Conservation (phyloP, 2,888 invertebrate genomes). For the Lasioglossum lativentre region DNA sequence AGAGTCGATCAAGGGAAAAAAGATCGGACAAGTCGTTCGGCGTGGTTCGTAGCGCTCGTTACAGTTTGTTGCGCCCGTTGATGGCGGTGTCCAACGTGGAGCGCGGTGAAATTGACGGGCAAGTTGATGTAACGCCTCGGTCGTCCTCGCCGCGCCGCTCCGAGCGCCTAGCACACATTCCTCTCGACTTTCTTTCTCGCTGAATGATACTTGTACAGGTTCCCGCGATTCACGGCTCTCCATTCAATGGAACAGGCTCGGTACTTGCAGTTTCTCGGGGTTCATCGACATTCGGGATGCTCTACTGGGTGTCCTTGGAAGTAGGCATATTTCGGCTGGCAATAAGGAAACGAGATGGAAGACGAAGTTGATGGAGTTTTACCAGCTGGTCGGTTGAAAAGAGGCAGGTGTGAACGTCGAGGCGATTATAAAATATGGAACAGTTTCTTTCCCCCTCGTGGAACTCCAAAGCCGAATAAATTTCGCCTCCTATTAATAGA, state of each 20-base stretch:
- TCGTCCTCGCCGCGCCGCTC: constrained; percentile 18
- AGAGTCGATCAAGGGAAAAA: background rate
- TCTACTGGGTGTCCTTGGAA: background rate
- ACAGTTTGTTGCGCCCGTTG: constrained; percentile 5
- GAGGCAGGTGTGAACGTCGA: background rate
- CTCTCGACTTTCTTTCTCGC: constrained; percentile 30
- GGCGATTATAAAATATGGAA: background rate
- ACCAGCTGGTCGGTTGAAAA: background rate
- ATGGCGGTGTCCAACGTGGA: background rate
- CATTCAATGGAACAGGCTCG: constrained; percentile 1
- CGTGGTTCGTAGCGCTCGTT: background rate
- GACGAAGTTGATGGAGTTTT: background rate
- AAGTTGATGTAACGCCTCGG: constrained; percentile 8
- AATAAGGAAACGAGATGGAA: background rate
- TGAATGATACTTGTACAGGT: constrained; percentile 13
- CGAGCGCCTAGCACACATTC: constrained; percentile 17
- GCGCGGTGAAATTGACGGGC: constrained; percentile 14
- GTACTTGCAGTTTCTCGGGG: constrained; percentile 10
- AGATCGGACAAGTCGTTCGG: background rate
- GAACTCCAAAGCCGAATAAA: background rate
- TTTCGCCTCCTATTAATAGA: background rate
- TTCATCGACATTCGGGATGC: background rate
- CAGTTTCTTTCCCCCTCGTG: background rate
- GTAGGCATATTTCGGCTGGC: background rate
- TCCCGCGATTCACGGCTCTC: constrained; percentile 27